These are phyloP conservation scores for Littorina saxatilis DNA, from an alignment of 1,140 invertebrate genomes.

Conservation along the genomic window DNA sequence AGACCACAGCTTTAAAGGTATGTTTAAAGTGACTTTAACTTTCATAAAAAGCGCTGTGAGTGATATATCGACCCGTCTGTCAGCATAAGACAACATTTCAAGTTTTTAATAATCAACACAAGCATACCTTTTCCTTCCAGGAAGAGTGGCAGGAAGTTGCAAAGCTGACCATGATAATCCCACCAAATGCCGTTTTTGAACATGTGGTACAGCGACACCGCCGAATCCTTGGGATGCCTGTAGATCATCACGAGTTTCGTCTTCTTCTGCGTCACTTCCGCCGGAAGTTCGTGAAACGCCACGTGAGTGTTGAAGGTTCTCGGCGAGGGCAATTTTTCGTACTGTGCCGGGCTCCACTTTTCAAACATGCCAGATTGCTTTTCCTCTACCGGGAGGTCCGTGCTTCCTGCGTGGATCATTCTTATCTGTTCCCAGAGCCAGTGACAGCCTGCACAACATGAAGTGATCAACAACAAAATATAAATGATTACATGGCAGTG, in stretches of 20 bases:
- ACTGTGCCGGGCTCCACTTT: not conserved
- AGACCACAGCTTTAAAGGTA: too few relatives aligned
- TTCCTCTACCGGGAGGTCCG: not conserved
- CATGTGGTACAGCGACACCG: slow-evolving; percentile 58
- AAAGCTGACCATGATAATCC: slow-evolving; percentile 53
- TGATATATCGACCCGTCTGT: too few relatives aligned
- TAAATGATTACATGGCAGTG: too few relatives aligned
- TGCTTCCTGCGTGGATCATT: not conserved
- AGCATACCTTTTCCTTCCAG: slow-evolving; percentile 51
- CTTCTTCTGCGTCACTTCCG: slow-evolving; percentile 45
- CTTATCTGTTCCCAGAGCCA: slow-evolving; percentile 7
- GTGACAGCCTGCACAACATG: not conserved
- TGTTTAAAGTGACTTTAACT: too few relatives aligned
- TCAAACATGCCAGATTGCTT: not conserved
- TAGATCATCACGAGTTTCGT: slow-evolving; percentile 56
- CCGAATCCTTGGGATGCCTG: slow-evolving; percentile 60
- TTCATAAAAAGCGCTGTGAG: too few relatives aligned
- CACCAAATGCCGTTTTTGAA: slow-evolving; percentile 44
- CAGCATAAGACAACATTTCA: too few relatives aligned
- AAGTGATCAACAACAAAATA: too few relatives aligned
- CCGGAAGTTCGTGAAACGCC: slow-evolving; percentile 9
- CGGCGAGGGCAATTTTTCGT: not conserved
- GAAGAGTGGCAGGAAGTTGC: slow-evolving; percentile 47
- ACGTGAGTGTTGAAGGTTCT: slow-evolving; percentile 54
- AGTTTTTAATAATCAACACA: too few relatives aligned